Conservation (phyloP, 2,113 vertebrate genomes). For the Gadus chalcogrammus region DNA sequence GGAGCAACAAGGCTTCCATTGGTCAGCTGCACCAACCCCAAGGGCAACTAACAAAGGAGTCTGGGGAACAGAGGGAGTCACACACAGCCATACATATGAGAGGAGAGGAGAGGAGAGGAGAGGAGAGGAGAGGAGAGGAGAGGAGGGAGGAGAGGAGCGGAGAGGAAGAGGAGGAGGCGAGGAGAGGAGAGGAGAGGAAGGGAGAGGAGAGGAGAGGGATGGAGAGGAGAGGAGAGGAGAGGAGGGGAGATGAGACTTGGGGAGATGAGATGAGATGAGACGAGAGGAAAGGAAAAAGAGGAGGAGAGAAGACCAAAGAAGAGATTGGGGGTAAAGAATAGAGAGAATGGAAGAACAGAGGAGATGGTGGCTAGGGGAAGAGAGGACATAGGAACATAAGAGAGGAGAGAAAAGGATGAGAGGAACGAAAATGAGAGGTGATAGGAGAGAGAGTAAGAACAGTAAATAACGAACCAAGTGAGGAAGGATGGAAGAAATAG, state of each 20-base stretch:
- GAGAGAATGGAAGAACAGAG: background rate
- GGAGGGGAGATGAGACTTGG: background rate
- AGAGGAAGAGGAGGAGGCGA: background rate
- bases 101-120: background rate
- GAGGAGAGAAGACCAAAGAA: too few relatives aligned
- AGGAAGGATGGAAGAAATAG: background rate
- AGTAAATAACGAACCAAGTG: background rate
- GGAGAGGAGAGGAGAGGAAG: background rate
- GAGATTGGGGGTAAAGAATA: background rate
- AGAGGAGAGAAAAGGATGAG: background rate
- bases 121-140: constrained; percentile 25
- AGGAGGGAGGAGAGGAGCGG: background rate
- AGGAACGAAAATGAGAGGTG: background rate
- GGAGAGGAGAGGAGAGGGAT: background rate
- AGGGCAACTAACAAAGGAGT: constrained; percentile 62
- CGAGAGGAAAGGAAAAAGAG: too few relatives aligned
- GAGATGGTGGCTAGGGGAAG: background rate
- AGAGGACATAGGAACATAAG: background rate
- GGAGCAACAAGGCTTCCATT: constrained; percentile 21
- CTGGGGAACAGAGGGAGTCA: constrained; percentile 1
- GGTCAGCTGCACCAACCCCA: constrained; percentile 41
- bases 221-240: constrained; percentile 31
- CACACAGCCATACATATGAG: constrained; percentile 10
- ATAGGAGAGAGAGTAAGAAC: background rate
- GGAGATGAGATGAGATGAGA: background rate